These are phyloP conservation scores for Ondatra zibethicus DNA, from an alignment of 2,113 vertebrate genomes.

Conservation along the genomic window DNA sequence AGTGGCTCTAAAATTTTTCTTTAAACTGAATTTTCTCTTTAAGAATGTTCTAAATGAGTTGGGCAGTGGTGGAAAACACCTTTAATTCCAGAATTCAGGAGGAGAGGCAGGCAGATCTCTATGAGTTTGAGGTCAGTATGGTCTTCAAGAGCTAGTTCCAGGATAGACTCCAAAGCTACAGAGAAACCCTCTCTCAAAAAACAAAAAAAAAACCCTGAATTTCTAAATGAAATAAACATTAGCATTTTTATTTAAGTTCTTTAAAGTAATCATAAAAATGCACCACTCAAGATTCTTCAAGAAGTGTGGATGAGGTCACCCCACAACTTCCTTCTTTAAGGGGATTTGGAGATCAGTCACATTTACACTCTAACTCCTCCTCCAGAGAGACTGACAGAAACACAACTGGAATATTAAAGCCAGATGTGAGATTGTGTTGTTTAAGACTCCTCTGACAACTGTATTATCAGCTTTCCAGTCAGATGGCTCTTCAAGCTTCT, in stretches of 20 bases:
- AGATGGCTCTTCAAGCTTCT: neutral
- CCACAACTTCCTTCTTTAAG: neutral
- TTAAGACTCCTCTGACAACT: neutral
- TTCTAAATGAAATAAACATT: constrained; percentile 19
- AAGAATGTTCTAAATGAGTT: neutral
- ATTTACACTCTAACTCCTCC: neutral
- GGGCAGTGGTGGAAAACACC: no score
- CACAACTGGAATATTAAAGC: neutral
- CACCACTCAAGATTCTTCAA: neutral
- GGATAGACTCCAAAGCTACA: no score
- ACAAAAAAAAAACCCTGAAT: no score
- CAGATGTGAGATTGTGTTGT: neutral
- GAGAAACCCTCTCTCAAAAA: no score
- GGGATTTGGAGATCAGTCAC: neutral
- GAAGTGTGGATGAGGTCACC: neutral
- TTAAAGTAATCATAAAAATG: neutral
- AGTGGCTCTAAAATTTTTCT: neutral
- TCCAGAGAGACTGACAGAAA: neutral
- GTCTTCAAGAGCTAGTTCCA: no score
- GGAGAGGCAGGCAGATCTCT: no score
- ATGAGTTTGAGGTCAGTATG: no score
- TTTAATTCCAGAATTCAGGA: no score
- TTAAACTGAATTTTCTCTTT: neutral
- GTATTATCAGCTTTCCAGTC: neutral
- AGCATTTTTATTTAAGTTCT: neutral